Evolutionary conservation across 2,888 invertebrate genomes (phyloP), one percentile per base, ranked within the genome.

Genomic region (Epirrhoe alternata): DNA sequence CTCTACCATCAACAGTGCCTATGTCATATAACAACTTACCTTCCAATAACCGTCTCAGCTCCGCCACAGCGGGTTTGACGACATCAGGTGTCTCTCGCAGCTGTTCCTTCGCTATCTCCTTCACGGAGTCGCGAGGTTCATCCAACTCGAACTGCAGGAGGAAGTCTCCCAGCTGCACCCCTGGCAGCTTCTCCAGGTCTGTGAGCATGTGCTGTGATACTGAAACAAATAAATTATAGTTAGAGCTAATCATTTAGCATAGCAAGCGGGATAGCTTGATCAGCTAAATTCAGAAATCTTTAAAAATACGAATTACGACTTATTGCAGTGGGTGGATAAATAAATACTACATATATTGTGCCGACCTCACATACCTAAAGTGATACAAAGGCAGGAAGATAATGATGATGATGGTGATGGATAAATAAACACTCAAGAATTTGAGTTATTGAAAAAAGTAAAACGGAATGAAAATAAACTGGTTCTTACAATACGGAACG

Each of bases 191-290:
- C 16, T 95, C 94, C 80, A 96, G 87, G 60, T 96, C 95, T 51
- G 97, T 96, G 81, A 97, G 87, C 96, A 97, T 96, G 65, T 95
- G 96, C 75, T 94, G 94, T 66, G 95, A 93, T 88, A 94, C 96
- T 96, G 88, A 0, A 94, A 65, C 45, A 72, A 71, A 49, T 14
- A 45, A 38, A 35, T 17, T 35, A 17, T 17, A 0, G 51, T 12
- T 30, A 51, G 24, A 51, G 51, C 0, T 5, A 4, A n/a, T 24
- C 30, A 51, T 31, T 51, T 51, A 5, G 16, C 14, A 24, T 1
- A 24, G 24, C 24, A 24, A 24, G 3, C 24, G 24, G 24, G 1
- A 24, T 24, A 24, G 24, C 24, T 24, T 24, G 24, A 24, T 24
- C 24, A 24, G 24, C 24, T 2, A 24, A 24, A 24, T 24, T 24